Base-by-base conservation (phyloP, 2,888 invertebrate species). In the Dinocampus coccinellae region DNA sequence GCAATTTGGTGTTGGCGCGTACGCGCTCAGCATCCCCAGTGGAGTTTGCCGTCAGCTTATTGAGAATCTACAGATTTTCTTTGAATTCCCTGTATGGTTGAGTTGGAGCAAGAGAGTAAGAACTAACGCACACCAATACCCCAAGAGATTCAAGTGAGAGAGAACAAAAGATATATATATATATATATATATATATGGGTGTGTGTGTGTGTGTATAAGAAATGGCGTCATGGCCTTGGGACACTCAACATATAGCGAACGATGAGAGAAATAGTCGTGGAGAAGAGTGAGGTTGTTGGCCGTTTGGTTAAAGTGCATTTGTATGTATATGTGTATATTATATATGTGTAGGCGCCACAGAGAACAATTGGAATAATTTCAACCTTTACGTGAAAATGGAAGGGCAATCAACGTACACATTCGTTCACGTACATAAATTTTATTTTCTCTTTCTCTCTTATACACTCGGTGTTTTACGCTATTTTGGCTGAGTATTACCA, bases 1-100 rank as follows among this genome's bases (percentile, higher is more conserved):
- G 74, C 74, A 75, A 75, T 75, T 75, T 75, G 74, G 73, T 70
- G 66, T 64, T 65, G 70, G 74, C 55, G 64, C 64, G 70, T 73
- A 75, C 74, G 72, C 72, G 74, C 39, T 72, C 72, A 73, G 74
- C 74, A 75, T 75, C 70, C 69, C 72, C 72, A 70, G 63, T 65
- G 39, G 67, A 70, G 42, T 53, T 69, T 69, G 72, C 55, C 70
- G 74, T 73, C 74, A 70, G 74, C 74, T 75, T 75, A 75, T 75
- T 75, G 74, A 75, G 72, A 75, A 73, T 75, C 74, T 72, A 57
- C 72, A 75, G 74, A 75, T 75, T 75, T 75, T 75, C 74, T 68
- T 70, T 47, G 58, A 68, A 72, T 70, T 74, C 66, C 60, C 68
- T 34, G 24, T 57, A 58, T 42, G 53, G 24, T 65, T 61, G 64